Conservation (phyloP, 2,113 vertebrate species). For the Nycticebus coucang region DNA sequence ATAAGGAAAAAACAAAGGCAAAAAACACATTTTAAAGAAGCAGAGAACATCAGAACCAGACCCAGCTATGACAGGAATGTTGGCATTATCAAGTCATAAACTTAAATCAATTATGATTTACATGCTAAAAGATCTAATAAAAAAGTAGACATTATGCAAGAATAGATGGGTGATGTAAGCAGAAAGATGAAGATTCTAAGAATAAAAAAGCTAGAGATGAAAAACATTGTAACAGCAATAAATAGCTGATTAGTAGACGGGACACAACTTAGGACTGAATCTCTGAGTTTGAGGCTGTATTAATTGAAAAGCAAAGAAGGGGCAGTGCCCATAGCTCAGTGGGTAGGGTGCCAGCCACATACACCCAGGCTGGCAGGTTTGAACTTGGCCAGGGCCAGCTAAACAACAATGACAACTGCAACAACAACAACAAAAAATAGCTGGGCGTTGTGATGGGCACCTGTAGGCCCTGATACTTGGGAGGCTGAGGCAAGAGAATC, state of each 20-base stretch:
- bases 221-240: neutral
- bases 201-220: neutral
- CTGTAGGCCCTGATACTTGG: too few species aligned
- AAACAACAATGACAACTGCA: too few species aligned
- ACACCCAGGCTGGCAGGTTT: too few species aligned
- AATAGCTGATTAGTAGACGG: neutral
- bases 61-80: neutral
- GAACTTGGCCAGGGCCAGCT: too few species aligned
- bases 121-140: neutral
- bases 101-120: neutral
- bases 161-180: neutral
- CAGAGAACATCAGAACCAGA: neutral
- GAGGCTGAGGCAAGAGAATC: too few species aligned
- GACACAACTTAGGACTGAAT: neutral
- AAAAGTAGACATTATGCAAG: neutral
- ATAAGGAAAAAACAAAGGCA: neutral
- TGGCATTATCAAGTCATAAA: neutral
- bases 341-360: too few species aligned
- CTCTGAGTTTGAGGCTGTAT: neutral
- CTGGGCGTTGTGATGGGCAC: too few species aligned
- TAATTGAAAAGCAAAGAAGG: neutral
- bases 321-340: too few species aligned
- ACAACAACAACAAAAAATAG: too few species aligned
- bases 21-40: neutral
- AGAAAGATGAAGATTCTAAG: neutral